A percentile compares a stretch with the other conserved stretches of the same genome.
Conservation (phyloP, 1,140 invertebrate genomes). For the Nasonia giraulti region DNA sequence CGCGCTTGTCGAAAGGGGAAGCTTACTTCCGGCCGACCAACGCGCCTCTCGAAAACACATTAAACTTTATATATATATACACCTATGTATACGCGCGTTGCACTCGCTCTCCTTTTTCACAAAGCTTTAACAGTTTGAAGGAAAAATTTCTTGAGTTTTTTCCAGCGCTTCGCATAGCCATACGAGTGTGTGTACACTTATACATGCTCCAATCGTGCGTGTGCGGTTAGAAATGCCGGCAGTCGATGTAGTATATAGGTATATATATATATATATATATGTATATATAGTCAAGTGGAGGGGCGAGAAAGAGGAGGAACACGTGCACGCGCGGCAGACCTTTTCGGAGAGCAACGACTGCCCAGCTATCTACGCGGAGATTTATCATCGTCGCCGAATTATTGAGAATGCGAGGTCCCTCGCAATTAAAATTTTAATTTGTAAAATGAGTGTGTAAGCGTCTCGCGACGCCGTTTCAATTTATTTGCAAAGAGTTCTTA, state of each 20-base stretch:
- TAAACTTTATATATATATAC: not conserved
- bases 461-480: not conserved
- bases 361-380: not conserved
- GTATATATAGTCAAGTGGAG: not conserved
- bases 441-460: not conserved
- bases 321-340: not conserved
- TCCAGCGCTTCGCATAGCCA: not conserved
- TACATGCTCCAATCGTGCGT: not conserved
- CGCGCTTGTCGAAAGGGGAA: constrained; percentile 21
- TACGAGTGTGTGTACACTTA: not conserved
- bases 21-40: constrained; percentile 34
- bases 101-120: not conserved
- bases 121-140: not conserved
- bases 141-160: not conserved
- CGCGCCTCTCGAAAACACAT: constrained; percentile 4
- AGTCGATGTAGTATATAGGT: not conserved
- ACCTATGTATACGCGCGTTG: not conserved
- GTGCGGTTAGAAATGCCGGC: constrained; percentile 3
- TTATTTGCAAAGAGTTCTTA: not conserved
- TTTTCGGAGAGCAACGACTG: constrained; percentile 37
- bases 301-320: constrained; percentile 11
- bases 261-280: no score
- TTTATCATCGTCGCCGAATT: constrained; percentile 30
- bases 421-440: constrained; percentile 16
- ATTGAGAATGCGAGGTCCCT: constrained; percentile 5